A percentile compares a stretch with the other conserved stretches of the same genome.
Conservation (phyloP, 2,113 vertebrate species). For the Noturus placidus region DNA sequence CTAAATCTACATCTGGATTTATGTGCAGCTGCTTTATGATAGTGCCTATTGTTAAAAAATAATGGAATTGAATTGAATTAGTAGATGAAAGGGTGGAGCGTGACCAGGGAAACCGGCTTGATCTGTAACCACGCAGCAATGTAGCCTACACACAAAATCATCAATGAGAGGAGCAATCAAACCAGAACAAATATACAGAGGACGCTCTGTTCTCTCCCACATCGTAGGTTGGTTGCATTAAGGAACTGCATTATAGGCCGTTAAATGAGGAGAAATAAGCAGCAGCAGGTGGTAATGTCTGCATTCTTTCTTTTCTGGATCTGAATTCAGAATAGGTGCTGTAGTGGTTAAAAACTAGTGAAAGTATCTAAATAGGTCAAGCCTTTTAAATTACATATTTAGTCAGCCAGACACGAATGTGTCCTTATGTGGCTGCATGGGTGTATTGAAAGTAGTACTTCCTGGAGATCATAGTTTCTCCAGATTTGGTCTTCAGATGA, state of each 20-base stretch:
- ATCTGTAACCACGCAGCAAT: constrained; percentile 29
- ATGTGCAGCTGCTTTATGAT: background rate
- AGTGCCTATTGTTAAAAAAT: background rate
- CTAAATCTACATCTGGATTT: background rate
- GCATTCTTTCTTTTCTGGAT: background rate
- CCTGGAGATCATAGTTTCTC: constrained; percentile 15
- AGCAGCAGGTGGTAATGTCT: background rate
- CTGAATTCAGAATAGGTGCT: constrained; percentile 4
- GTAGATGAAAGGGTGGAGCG: constrained; percentile 10
- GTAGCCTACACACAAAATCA: background rate
- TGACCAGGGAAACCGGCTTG: constrained; percentile 19
- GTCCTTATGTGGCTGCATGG: constrained; percentile 11
- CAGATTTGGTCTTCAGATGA: background rate
- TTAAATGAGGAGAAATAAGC: background rate
- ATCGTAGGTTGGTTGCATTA: constrained; percentile 8
- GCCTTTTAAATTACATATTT: constrained; percentile 44
- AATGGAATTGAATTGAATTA: constrained; percentile 28
- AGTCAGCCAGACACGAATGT: constrained; percentile 27
- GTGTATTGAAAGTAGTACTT: background rate
- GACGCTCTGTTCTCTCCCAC: constrained; percentile 21
- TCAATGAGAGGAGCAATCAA: constrained; percentile 8
- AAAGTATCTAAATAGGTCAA: constrained; percentile 42
- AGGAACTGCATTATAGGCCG: constrained; percentile 1
- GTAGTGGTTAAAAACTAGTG: constrained; percentile 18
- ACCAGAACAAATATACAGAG: background rate